Conservation (phyloP, 2,888 invertebrate genomes). For the Drosophila trichaetosa region DNA sequence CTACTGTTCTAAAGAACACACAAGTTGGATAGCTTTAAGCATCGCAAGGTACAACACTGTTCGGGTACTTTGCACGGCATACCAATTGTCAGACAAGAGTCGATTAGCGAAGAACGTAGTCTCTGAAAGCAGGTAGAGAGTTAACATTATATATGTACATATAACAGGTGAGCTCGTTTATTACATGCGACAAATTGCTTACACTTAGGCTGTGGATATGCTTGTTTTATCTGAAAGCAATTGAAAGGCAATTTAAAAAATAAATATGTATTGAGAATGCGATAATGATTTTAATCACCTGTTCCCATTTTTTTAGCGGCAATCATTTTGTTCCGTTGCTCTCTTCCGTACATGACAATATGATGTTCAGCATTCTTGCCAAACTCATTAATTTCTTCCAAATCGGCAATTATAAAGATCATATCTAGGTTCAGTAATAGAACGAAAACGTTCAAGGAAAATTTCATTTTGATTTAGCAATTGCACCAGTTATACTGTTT, state of each 20-base stretch:
- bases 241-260: not conserved
- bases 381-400: not conserved
- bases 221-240: conserved; percentile 1
- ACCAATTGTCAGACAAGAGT: conserved; percentile 3
- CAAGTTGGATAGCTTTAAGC: conserved; percentile 3
- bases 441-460: not conserved
- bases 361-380: not conserved
- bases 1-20: not conserved
- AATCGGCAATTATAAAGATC: not conserved
- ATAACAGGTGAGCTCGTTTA: too few relatives aligned
- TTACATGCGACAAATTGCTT: conserved; percentile 6
- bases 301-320: not conserved
- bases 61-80: conserved; percentile 2
- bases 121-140: not conserved
- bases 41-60: conserved; percentile 17
- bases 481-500: not conserved
- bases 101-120: not conserved
- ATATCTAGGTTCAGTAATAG: not conserved
- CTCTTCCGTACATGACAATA: not conserved
- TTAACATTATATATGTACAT: not conserved
- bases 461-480: not conserved
- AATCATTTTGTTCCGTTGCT: not conserved
- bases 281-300: not conserved
- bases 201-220: not conserved
- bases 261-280: not conserved